Base-by-base conservation (phyloP, 2,888 invertebrate genomes). In the Euzetes globulus region DNA sequence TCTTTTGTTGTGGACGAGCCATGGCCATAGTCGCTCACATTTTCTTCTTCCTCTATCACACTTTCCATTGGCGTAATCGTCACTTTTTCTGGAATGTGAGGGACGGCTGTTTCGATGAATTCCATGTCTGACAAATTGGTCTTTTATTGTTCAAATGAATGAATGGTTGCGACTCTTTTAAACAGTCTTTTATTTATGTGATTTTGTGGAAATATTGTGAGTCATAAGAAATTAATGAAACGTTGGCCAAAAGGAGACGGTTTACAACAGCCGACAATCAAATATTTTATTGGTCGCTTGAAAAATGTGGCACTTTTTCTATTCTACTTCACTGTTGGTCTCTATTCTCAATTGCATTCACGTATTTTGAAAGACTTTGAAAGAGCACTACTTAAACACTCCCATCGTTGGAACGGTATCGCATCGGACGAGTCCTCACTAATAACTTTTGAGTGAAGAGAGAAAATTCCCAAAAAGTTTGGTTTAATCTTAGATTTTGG, bases 401-500 rank as follows among this genome's bases (percentile, higher is more conserved):
- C 63, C 63, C 63, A 63, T 63, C 63, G 33, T 63, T 63, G 27
- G 63, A 37, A 63, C 27, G 63, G 63, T 63, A 63, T 63, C 33
- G 63, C 37, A 63, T 63, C 13, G 33, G 33, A 33, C 33, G 63
- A 29, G 63, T 37, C 33, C n/a, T 63, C 63, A 63, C 63, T 63
- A 33, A 37, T 63, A 63, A 63, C 33, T 33, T 60, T 63, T 33
- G 33, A 33, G 55, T 5, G 41, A 41, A 41, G 13, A 52, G 17
- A 11, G 29, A 60, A 63, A 63, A 29, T 63, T 29, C 13, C 19
- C 3, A 33, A 63, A 63, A 60, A 63, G 13, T 15, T 63, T 33
- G 15, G n/a, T 29, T 15, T 63, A 63, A 33, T 63, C 37, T 33
- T 2, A 63, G n/a, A 33, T 63, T 33, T 19, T 33, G 27, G 29